Evolutionary conservation across 2,888 invertebrate species (phyloP), one percentile per base, ranked within the genome.

Genomic region (Alloscopus bannaensis): DNA sequence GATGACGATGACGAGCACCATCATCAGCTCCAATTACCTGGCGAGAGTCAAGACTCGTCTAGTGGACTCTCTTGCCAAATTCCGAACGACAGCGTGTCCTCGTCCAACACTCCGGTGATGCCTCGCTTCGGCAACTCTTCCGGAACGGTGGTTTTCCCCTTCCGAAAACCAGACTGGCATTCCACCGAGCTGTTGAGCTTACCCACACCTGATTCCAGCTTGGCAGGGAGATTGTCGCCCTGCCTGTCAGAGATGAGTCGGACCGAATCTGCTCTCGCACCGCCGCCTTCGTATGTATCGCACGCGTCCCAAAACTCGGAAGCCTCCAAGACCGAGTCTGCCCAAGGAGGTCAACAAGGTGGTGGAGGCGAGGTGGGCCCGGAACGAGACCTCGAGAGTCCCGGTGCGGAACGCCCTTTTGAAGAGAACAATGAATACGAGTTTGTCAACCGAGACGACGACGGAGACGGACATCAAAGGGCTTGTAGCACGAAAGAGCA

Each of bases 271-370:
- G 84, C 85, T 20, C 65, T 84, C 2, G 78, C 79, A 50, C 81
- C 82, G 0, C 81, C 85, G 36, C 82, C 84, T 13, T 84, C 84
- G 22, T 82, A 84, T 52, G 80, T 84, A 11, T 85, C 84, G 29
- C 83, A 83, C 42, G 80, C 82, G n/a, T 83, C 83, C n/a, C 85
- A 83, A 47, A 84, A 82, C 55, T 85, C 84, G 1, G 85, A 84
- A 50, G 47, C 72, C 8, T 84, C 84, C 28, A 84, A 84, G 60
- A 85, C 85, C 0, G 85, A 85, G 76, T 85, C 85, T 3, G 83
- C 82, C 28, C 36, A 80, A 69, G 83, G 78, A 64, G n/a, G n/a
- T n/a, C n/a, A n/a, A n/a, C 78, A 69, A 13, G 40, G 31, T 22
- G 50, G 59, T 40, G 81, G 29, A 31, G 52, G 55, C 36, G 80